These are phyloP conservation scores for Baryphthengus martii DNA, from an alignment of 2,113 vertebrate species.

Conservation along the genomic window DNA sequence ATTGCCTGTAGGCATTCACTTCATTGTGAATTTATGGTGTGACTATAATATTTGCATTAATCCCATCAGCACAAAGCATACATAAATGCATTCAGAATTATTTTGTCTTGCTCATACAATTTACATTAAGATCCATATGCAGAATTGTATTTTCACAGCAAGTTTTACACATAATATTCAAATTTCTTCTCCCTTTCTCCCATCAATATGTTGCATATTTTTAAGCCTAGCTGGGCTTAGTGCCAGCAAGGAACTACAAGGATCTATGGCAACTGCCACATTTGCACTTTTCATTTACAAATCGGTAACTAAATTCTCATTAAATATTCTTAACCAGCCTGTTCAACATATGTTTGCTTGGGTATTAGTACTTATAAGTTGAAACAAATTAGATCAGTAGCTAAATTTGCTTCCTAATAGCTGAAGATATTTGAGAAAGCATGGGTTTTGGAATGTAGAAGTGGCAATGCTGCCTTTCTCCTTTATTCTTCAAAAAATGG, in stretches of 20 bases:
- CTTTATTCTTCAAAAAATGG: not conserved
- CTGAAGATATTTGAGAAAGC: constrained; percentile 14
- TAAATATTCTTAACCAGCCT: constrained; percentile 67
- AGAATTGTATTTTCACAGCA: constrained; percentile 37
- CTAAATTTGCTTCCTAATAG: constrained; percentile 58
- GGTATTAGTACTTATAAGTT: constrained; percentile 49
- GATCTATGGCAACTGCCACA: constrained; percentile 67
- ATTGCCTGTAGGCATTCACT: constrained; percentile 56
- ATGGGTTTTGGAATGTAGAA: not conserved
- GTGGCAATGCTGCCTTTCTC: not conserved
- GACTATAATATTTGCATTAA: constrained; percentile 63
- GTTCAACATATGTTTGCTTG: constrained; percentile 66
- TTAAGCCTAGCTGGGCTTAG: constrained; percentile 44
- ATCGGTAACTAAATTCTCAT: constrained; percentile 66
- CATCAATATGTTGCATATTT: constrained; percentile 51
- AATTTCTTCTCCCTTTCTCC: not conserved
- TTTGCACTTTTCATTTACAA: constrained; percentile 70
- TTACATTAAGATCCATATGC: constrained; percentile 13
- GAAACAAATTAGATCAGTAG: constrained; percentile 62
- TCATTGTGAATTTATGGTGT: constrained; percentile 57
- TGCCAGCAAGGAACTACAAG: constrained; percentile 50
- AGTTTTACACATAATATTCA: constrained; percentile 41
- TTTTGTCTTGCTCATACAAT: constrained; percentile 52
- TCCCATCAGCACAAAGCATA: constrained; percentile 52
- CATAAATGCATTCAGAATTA: constrained; percentile 53